Base-by-base conservation (phyloP, 2,113 vertebrate genomes). In the Dascyllus trimaculatus region DNA sequence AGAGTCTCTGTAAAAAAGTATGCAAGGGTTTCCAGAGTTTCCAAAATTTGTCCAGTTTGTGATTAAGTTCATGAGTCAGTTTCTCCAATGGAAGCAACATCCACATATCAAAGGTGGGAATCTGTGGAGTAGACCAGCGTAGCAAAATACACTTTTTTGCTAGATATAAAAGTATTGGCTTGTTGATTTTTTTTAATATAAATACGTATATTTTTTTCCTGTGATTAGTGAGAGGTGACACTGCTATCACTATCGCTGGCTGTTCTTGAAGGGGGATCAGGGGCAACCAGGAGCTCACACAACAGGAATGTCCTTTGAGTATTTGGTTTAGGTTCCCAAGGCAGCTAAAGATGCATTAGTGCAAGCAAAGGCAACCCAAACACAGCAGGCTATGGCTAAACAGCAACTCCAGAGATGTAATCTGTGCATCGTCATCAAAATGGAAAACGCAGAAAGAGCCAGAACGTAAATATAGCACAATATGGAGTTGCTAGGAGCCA, bases 341-440 rank as follows among this genome's bases (percentile, higher is more conserved):
- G 63, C 62, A 74, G n/a, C 67, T 61, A 63, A 68, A 56, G 45
- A 71, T 1, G n/a, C 63, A 60, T 56, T 53, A 56, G 81, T 78
- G 54, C 73, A 60, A 57, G 46, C 32, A 7, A n/a, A 35, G 32
- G 32, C 35, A 76, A 80, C 61, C 63, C 65, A 82, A 85, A 82
- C 62, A 78, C 76, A 84, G 67, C 67, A 81, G 75, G 24, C 49
- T 1, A 60, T 14, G 19, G 51, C 76, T 78, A 77, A 87, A 85
- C 57, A 67, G 71, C 68, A 78, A 66, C 62, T 85, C 29, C n/a
- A 71, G 51, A 82, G 71, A 71, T 77, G 66, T 73, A 73, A 84
- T 89, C 82, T 86, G 65, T 78, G 32, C 58, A 72, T 82, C 40
- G 2, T 38, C 46, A 19, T 68, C 46, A 17, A 66, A 66, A 73